phyloP scores from a whole-genome alignment of 2,113 vertebrate genomes.

The Catharus minimus region DNA sequence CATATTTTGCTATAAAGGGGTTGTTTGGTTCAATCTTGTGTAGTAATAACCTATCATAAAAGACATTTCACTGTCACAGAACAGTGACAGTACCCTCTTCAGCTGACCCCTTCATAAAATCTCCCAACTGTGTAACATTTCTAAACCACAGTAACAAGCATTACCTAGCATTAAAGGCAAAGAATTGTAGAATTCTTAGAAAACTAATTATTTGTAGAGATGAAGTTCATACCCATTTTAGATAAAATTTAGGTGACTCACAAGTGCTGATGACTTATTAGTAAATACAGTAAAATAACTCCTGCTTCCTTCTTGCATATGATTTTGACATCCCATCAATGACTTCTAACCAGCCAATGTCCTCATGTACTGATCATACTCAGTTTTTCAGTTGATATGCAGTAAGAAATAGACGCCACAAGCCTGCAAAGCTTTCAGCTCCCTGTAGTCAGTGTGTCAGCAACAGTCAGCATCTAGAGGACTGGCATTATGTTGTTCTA shows the following conservation, averaged over 20 bases:
- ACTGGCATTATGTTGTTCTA: background rate
- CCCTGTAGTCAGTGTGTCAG: background rate
- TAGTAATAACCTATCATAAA: background rate
- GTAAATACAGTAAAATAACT: background rate
- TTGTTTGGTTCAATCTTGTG: background rate
- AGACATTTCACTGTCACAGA: background rate
- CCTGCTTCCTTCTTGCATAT: background rate
- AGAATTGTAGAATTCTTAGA: background rate
- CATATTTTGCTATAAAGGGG: background rate
- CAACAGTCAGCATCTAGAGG: background rate
- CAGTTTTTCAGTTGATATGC: background rate
- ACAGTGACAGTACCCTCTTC: background rate
- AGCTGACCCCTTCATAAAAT: background rate
- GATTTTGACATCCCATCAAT: background rate
- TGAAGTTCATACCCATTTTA: background rate
- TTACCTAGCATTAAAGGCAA: background rate
- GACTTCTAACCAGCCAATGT: background rate
- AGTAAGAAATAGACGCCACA: background rate
- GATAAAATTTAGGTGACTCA: background rate
- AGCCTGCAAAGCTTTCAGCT: background rate
- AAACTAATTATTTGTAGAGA: background rate
- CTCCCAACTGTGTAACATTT: background rate
- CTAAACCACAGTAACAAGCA: background rate
- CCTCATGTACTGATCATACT: background rate
- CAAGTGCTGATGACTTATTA: background rate